Conservation (phyloP, 2,113 vertebrate species). For the Hippocampus comes region DNA sequence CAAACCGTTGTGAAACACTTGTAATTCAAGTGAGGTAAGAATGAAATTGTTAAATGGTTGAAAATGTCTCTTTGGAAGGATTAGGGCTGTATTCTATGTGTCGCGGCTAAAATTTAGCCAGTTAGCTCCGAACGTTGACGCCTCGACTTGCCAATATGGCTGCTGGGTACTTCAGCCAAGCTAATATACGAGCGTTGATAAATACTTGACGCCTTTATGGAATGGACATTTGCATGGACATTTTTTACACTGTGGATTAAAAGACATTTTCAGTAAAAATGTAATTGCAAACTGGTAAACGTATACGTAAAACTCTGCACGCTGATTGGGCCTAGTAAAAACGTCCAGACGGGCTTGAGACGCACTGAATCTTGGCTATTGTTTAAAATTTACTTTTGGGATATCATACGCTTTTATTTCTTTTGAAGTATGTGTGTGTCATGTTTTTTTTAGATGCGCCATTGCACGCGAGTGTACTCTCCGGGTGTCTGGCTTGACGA, state of each 20-base stretch:
- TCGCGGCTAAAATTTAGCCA: conserved; percentile 9
- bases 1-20: not conserved
- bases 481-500: conserved; percentile 77
- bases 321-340: not conserved
- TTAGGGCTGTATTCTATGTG: not conserved
- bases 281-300: not conserved
- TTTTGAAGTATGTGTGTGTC: not conserved
- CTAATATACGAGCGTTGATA: not conserved
- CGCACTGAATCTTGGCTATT: not conserved
- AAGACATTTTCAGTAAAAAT: not conserved
- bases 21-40: conserved; percentile 29
- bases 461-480: conserved; percentile 78
- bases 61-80: fast-evolving
- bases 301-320: not conserved
- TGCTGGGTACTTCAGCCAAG: not conserved
- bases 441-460: conserved; percentile 76
- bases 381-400: no score
- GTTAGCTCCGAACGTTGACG: conserved; percentile 28
- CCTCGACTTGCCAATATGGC: conserved; percentile 32
- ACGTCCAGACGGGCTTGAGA: no score
- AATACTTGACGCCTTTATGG: no score
- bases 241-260: not conserved
- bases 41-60: fast-evolving
- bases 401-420: not conserved
- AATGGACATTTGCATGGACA: not conserved